Base-by-base conservation (phyloP, 2,113 vertebrate genomes). In the Centropristis striata region DNA sequence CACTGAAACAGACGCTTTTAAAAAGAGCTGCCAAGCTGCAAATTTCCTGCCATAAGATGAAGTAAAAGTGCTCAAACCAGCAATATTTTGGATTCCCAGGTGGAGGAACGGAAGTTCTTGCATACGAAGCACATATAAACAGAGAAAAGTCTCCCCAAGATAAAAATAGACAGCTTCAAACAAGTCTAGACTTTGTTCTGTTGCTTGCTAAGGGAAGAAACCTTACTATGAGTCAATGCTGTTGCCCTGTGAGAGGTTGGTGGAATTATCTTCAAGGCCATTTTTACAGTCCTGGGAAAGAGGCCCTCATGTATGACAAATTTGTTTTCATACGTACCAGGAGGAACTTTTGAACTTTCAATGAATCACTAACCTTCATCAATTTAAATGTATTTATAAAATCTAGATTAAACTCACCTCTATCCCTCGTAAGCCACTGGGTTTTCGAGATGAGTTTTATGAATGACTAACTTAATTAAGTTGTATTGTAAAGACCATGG, bases 31-130 rank as follows among this genome's bases (percentile, higher is more conserved):
- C 89, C 60, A 59, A 42, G 60, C 81, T 88, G 93, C 93, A 93
- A 65, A 93, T 93, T 92, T 93, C 55, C 73, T n/a, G 25, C 63
- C 54, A 77, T 28, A 42, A 91, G 82, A 83, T 78, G 75, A 90
- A 88, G 83, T 32, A 67, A 91, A 94, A 94, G 68, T 91, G 94
- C 94, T 91, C n/a, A 21, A 93, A 92, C 66, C 91, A 94, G 92
- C 93, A 91, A 76, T 90, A 91, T 92, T 93, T 92, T 78, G 80
- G 49, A 90, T 77, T 93, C 92, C 92, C 90, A 86, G 71, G 87
- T 90, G 93, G 83, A 78, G 59, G 72, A 81, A 89, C 9, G 20
- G 50, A 81, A 88, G 87, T 78, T 77, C 84, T 85, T 90, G 87
- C 88, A 91, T 87, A 89, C 58, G 41, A 90, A 78, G 81, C 90